These are phyloP conservation scores for Stylophora pistillata DNA, from an alignment of 64 coral and sea anemone species.

Conservation along the genomic window DNA sequence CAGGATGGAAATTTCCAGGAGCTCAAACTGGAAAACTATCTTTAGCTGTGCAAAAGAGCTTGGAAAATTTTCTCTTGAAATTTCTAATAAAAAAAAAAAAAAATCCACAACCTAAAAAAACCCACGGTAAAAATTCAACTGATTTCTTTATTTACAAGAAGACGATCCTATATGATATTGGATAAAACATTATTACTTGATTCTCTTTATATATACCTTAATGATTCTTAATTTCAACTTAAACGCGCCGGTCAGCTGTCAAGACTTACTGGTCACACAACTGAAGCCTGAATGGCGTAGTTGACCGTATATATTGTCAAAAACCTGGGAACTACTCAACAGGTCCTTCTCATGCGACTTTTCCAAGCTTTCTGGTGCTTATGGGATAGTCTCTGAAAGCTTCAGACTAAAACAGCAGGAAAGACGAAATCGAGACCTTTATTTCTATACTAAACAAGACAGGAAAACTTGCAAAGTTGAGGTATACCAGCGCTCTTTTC, in stretches of 20 bases:
- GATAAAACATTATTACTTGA: too few species aligned
- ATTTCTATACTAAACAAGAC: constrained; percentile 51
- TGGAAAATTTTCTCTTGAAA: too few species aligned
- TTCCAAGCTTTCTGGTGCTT: constrained; percentile 40
- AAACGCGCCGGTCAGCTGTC: constrained; percentile 42
- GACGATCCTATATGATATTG: too few species aligned
- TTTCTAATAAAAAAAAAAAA: too few species aligned
- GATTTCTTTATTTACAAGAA: too few species aligned
- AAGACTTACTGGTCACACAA: constrained; percentile 48
- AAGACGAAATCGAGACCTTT: constrained; percentile 59
- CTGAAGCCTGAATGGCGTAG: constrained; percentile 56
- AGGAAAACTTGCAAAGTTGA: constrained; percentile 46
- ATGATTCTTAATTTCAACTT: too few species aligned
- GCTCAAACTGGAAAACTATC: too few species aligned
- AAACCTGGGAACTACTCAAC: constrained; percentile 58
- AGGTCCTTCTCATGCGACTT: constrained; percentile 19
- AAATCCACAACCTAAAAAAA: too few species aligned
- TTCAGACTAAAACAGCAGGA: constrained; percentile 40
- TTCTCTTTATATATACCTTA: too few species aligned
- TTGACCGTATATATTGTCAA: constrained; percentile 61
- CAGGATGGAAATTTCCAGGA: too few species aligned
- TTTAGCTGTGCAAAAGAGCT: too few species aligned
- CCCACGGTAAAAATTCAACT: too few species aligned
- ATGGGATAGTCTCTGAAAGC: constrained; percentile 32
- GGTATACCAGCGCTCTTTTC: neutral